Evolutionary conservation across 92 coral and sea anemone genomes (phyloP), one percentile per base, ranked within the genome.

Genomic region (Bergia sp.): DNA sequence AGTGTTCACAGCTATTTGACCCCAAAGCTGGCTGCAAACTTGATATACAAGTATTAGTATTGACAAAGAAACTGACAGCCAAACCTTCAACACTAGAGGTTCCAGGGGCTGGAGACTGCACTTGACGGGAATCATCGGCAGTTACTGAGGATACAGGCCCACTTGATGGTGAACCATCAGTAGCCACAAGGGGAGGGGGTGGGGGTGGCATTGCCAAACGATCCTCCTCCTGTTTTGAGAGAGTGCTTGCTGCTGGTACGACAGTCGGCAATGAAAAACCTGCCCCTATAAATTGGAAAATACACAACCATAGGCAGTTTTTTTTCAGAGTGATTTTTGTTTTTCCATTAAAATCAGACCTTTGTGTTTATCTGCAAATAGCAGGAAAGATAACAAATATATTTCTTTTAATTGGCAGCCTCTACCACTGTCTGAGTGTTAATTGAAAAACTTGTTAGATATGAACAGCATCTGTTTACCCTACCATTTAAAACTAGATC

Each of bases 121-220:
- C 75, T 9, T 84, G 87, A 36, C 87, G 87, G 10, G 87, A 84
- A 29, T 84, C 75, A 20, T 84, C 87, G 15, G 65, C 79, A 69
- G 87, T 84, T 36, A 84, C 87, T 71, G 87, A 84, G 23, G 87
- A 69, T n/a, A 37, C 87, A 43, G 87, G 87, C 37, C 87, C 91
- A 81, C 81, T 82, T 91, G 85, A 77, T 42, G 91, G 73, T 58
- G 80, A 82, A 49, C 83, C 85, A 82, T 58, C 79, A 44, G 92
- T 87, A 8, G 95, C 77, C 41, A 85, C 57, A 55, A 91, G 89
- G 53, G 93, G 91, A 16, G 93, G 77, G 20, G 96, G 93, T 85
- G 98, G 98, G 49, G 99, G 99, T 5, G 99, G 99, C 99, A 97
- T 97, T 16, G 99, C 99, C 90, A 95, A 67, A 39, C 98, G 93